Base-by-base conservation (phyloP, 2,888 invertebrate species). In the Dendrolimus houi region DNA sequence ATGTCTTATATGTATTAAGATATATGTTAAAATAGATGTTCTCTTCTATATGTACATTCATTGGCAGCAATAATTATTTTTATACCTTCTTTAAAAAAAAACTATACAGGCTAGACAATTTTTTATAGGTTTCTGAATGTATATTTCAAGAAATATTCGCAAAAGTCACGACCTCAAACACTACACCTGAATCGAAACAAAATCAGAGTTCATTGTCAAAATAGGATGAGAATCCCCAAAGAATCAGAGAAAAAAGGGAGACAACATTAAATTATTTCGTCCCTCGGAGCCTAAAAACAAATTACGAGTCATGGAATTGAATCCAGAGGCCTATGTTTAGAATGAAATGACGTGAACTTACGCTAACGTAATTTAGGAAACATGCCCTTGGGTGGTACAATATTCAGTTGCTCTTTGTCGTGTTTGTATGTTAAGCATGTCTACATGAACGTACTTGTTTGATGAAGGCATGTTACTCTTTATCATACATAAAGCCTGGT, bases 231-330 rank as follows among this genome's bases (percentile, higher is more conserved):
- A 9, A 7, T 52, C 53, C 29, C 53, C 56, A 57, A 55, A 55
- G 29, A 47, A 58, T 29, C 52, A 17, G 60, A 63, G 53, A 54
- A 54, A 63, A 63, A 62, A 54, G 56, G 55, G 52, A 57, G 17
- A 47, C 2, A 14, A 41, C 17, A n/a, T 52, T 41, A 29, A 10
- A 57, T 47, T 53, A 57, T 52, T 57, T 57, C 40, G 14, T 52
- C 54, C 41, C 17, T 58, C 13, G 52, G 58, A 59, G 60, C 60
- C 40, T 57, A 59, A 58, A 60, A 53, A 17, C 14, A 53, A 53
- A 53, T 14, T n/a, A 29, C 12, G 47, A 47, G 47, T 47, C 9
- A 2, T 47, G 47, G 47, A 47, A 47, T 47, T 47, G 47, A 47
- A 47, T 47, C 47, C 12, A 47, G 12, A 12, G 47, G 47, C 47